A percentile compares a stretch with the other conserved stretches of the same genome.
Evolutionary conservation across 2,797 vertebrate genomes (phyloP).

Genomic region (Chloroceryle amazona): DNA sequence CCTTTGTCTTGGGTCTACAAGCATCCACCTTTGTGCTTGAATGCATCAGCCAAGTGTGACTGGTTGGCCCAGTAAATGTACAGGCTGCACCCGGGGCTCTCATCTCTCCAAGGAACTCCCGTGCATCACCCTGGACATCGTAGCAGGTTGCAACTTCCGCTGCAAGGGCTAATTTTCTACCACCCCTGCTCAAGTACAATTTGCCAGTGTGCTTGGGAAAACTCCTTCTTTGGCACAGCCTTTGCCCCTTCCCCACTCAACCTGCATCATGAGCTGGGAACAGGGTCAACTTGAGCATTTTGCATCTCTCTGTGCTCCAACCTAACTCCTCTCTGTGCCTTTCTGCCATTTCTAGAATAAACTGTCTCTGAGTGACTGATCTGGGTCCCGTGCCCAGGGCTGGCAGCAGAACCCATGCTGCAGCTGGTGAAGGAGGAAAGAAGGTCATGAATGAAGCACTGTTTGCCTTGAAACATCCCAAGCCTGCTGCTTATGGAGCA

Average conservation of each 20-base stretch:
- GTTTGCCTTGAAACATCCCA: not conserved
- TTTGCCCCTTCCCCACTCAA: not conserved
- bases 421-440: constrained; percentile 21
- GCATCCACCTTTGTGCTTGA: not conserved
- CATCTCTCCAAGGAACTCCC: not conserved
- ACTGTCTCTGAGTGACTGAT: not conserved
- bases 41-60: not conserved
- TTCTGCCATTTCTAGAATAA: not conserved
- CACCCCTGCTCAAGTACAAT: not conserved
- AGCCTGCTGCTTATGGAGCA: not conserved
- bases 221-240: not conserved
- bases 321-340: not conserved
- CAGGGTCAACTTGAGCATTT: not conserved
- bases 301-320: not conserved
- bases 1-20: not conserved
- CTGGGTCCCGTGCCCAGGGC: not conserved
- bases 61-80: not conserved
- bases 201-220: not conserved
- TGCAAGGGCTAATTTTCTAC: not conserved
- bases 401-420: not conserved
- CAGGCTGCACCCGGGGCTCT: not conserved
- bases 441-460: constrained; percentile 17
- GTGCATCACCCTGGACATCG: not conserved
- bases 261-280: not conserved
- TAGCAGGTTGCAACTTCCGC: not conserved